A percentile compares a stretch with the other conserved stretches of the same genome.
Conservation (phyloP, 2,888 invertebrate genomes). For the Drosophila algonquin region DNA sequence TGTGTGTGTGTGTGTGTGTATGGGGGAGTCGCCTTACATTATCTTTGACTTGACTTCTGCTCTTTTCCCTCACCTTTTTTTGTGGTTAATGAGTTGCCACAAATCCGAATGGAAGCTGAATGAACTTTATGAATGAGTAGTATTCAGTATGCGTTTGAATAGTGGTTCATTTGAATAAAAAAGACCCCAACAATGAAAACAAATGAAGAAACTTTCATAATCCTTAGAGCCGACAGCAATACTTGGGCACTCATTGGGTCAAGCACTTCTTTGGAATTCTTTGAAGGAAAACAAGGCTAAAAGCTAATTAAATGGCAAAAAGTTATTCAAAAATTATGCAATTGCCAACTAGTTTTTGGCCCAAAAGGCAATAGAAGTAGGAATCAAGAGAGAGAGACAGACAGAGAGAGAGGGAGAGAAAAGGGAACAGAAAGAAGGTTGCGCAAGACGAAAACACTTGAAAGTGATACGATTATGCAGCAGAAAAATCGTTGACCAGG, state of each 20-base stretch:
- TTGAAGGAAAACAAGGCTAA: not conserved
- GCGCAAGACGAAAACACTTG: conserved; percentile 64
- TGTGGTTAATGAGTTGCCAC: conserved; percentile 65
- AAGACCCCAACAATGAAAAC: not conserved
- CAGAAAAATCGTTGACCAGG: conserved; percentile 53
- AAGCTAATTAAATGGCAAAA: conserved; percentile 54
- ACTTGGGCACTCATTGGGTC: conserved; percentile 37
- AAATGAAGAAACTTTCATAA: conserved; percentile 44
- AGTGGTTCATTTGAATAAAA: conserved; percentile 29
- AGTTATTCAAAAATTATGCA: conserved; percentile 60
- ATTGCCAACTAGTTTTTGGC: conserved; percentile 63
- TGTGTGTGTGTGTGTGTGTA: conserved; percentile 3
- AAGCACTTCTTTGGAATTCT: conserved; percentile 8
- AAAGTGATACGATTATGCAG: conserved; percentile 79
- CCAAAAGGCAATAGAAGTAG: conserved; percentile 25
- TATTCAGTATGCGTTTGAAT: conserved; percentile 25
- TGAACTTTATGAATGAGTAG: conserved; percentile 62
- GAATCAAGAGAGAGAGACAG: not conserved
- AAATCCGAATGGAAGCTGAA: conserved; percentile 44
- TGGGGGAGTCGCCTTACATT: conserved; percentile 32
- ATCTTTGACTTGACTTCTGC: conserved; percentile 10
- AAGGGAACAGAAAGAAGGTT: conserved; percentile 7
- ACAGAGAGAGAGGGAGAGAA: not conserved
- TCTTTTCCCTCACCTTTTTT: conserved; percentile 22
- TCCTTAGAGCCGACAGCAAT: conserved; percentile 29